phyloP scores from a whole-genome alignment of 2,888 invertebrate genomes.

The Sialis lutaria region DNA sequence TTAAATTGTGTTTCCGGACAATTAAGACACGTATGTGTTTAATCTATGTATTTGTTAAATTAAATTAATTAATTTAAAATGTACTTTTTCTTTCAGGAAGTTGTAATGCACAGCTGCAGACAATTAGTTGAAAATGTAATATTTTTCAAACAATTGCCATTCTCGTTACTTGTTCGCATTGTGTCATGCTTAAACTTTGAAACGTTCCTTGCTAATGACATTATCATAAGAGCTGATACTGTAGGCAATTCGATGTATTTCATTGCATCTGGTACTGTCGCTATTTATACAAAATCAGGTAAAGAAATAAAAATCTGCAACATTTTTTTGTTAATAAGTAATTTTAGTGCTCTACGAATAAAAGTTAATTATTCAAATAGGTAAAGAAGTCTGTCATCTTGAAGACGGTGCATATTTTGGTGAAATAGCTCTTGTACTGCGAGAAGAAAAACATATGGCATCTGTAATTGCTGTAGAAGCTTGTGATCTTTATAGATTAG shows the following conservation, averaged over 20 bases:
- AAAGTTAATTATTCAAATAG: too few relatives aligned
- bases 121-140: slow-evolving; percentile 34
- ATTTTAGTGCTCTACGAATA: too few relatives aligned
- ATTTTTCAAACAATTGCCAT: slow-evolving; percentile 32
- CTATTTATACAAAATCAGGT: slow-evolving; percentile 30
- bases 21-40: slow-evolving; percentile 18
- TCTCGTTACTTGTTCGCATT: slow-evolving; percentile 28
- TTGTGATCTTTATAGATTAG: slow-evolving; percentile 24
- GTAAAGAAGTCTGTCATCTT: slow-evolving; percentile 26
- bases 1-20: slow-evolving; percentile 33
- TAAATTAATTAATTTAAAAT: background rate
- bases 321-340: too few relatives aligned
- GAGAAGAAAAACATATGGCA: slow-evolving; percentile 20
- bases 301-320: slow-evolving; percentile 9
- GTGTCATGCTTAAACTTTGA: slow-evolving; percentile 30
- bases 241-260: slow-evolving; percentile 37
- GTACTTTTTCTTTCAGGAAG: slow-evolving; percentile 22
- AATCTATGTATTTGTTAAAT: background rate
- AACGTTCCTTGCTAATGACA: slow-evolving; percentile 33
- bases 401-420: slow-evolving; percentile 39
- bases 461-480: slow-evolving; percentile 24
- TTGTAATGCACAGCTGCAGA: slow-evolving; percentile 32
- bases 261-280: slow-evolving; percentile 35
- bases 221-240: slow-evolving; percentile 31
- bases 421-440: slow-evolving; percentile 26